Percentiles rank a stretch among this genome's conserved stretches.
Conservation (phyloP, 2,888 invertebrate genomes). For the Diachrysia chrysitis region DNA sequence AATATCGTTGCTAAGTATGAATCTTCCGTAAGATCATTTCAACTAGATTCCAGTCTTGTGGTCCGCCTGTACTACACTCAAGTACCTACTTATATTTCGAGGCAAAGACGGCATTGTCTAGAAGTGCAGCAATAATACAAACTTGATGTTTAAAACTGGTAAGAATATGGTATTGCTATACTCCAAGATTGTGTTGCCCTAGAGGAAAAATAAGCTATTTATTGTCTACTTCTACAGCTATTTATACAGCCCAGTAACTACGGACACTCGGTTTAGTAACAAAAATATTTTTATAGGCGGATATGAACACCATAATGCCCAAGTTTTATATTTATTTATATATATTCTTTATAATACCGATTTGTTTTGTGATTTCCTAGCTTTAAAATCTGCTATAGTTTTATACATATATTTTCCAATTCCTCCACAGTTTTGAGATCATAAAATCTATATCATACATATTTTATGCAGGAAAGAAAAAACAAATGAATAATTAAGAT, state of each 20-base stretch:
- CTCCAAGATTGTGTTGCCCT: constrained; percentile 19
- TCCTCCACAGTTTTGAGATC: constrained; percentile 62
- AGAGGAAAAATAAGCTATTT: constrained; percentile 57
- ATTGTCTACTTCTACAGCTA: constrained; percentile 63
- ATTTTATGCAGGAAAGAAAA: constrained; percentile 19
- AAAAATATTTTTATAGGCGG: constrained; percentile 77
- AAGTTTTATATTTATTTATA: constrained; percentile 42
- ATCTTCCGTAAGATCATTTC: constrained; percentile 11
- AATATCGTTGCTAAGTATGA: neutral
- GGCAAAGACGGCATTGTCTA: constrained; percentile 25
- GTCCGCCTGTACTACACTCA: constrained; percentile 16
- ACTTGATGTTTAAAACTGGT: neutral
- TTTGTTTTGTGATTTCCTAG: constrained; percentile 33
- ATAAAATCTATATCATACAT: constrained; percentile 39
- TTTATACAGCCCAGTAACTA: constrained; percentile 57
- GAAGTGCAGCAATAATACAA: constrained; percentile 15
- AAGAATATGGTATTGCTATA: constrained; percentile 29
- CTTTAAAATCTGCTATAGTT: constrained; percentile 31
- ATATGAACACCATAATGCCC: constrained; percentile 71
- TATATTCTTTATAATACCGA: constrained; percentile 38
- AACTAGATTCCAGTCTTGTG: constrained; percentile 14
- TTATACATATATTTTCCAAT: constrained; percentile 52
- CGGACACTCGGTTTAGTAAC: constrained; percentile 61
- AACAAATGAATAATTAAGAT: constrained; percentile 12
- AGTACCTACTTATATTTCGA: constrained; percentile 24